These are phyloP conservation scores for Setipinna tenuifilis DNA, from an alignment of 2,797 vertebrate species.

Conservation along the genomic window DNA sequence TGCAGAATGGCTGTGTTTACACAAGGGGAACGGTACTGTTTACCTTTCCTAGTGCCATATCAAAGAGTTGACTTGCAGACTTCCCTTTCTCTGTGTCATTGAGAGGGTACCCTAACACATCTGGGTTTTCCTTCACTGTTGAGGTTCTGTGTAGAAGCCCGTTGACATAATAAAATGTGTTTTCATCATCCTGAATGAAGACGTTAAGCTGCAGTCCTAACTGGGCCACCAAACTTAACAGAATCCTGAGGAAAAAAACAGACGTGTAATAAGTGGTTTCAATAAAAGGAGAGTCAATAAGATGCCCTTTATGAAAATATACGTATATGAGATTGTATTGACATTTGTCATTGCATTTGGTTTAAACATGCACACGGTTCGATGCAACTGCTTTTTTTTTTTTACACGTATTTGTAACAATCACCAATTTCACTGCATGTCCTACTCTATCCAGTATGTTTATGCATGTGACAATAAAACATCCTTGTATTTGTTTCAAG, in stretches of 20 bases:
- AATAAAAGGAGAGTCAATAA: no score
- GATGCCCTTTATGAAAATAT: no score
- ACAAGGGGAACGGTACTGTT: constrained; percentile 9
- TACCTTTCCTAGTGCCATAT: constrained; percentile 77
- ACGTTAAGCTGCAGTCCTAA: constrained; percentile 69
- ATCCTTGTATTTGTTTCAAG: no score
- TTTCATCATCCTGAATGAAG: constrained; percentile 75
- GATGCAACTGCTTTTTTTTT: not conserved
- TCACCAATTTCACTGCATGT: no score
- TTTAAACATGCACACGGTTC: not conserved
- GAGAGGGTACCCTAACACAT: constrained; percentile 74
- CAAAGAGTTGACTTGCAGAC: constrained; percentile 71
- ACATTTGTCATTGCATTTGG: not conserved
- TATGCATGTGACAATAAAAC: no score
- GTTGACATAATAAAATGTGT: constrained; percentile 80
- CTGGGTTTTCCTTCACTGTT: constrained; percentile 72
- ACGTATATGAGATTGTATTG: not conserved
- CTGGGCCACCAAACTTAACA: constrained; percentile 67
- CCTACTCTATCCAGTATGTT: no score
- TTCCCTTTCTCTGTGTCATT: constrained; percentile 69
- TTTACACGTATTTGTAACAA: not conserved
- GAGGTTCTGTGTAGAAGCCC: constrained; percentile 64
- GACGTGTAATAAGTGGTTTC: not conserved
- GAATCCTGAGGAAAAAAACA: constrained; percentile 68
- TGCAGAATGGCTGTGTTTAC: not conserved